phyloP scores from a whole-genome alignment of 1,140 invertebrate genomes.

The Microplitis demolitor region DNA sequence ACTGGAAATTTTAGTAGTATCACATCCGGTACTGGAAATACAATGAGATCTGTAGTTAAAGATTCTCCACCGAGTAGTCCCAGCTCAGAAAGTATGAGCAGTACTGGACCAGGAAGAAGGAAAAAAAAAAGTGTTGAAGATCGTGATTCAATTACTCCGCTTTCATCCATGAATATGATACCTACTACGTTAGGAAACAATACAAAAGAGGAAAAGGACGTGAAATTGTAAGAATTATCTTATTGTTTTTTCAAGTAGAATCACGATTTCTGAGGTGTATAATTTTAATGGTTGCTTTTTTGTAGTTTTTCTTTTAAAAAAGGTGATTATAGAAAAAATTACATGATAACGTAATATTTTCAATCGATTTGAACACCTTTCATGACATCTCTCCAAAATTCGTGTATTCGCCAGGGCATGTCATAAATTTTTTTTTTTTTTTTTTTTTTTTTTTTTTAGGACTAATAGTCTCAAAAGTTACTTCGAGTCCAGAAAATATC shows the following conservation, averaged over 20 bases:
- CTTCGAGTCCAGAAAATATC: too few species aligned
- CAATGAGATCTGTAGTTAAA: conserved; percentile 60
- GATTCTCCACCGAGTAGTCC: conserved; percentile 73
- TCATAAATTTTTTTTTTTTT: too few species aligned
- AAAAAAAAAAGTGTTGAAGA: conserved; percentile 56
- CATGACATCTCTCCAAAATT: too few species aligned
- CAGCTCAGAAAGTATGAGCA: conserved; percentile 64
- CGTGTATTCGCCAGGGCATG: too few species aligned
- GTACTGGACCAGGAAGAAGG: conserved; percentile 53
- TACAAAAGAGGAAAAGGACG: conserved; percentile 65
- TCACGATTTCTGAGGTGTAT: neutral
- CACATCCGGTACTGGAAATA: conserved; percentile 38
- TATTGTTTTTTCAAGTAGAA: neutral
- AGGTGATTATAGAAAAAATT: too few species aligned
- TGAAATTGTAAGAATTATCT: conserved; percentile 61
- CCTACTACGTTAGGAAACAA: conserved; percentile 50
- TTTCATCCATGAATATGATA: conserved; percentile 50
- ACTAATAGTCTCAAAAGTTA: too few species aligned
- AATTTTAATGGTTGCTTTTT: too few species aligned
- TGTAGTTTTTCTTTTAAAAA: too few species aligned
- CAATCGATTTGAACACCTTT: too few species aligned
- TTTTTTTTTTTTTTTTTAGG: too few species aligned
- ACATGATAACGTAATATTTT: too few species aligned
- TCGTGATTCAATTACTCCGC: conserved; percentile 41
- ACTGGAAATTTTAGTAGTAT: conserved; percentile 53